Base-by-base conservation (phyloP, 2,888 invertebrate genomes). In the Eupeodes latifasciatus region DNA sequence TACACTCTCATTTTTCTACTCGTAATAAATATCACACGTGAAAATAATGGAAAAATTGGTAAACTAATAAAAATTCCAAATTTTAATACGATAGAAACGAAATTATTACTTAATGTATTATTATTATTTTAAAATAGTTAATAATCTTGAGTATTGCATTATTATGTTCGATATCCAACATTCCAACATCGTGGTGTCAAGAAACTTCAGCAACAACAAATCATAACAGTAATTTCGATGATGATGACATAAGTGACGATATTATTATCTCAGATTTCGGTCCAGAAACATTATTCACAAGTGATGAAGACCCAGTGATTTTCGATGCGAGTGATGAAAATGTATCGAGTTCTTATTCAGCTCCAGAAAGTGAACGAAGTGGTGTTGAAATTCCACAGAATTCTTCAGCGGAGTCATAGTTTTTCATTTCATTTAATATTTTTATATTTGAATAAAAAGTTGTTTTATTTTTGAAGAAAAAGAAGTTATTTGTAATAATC, bases 341-440 rank as follows among this genome's bases (percentile, higher is more conserved):
- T 27, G 3, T 1, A 1, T 72, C 72, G 19, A 44, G 1, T 1
- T 72, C 72, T 27, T 72, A 72, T 6, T 72, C 47, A 0, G 47
- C 72, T 5, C 72, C 59, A 14, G n/a, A 59, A 34, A 10, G 47
- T 10, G 72, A 72, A 27, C 57, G 57, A n/a, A 11, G 27, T 7
- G 59, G 72, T 47, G 59, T 49, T 36, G 72, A 72, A 3, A 59
- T 72, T 59, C n/a, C 72, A 55, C 47, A 72, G 40, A 49, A 72
- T 27, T 59, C 59, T 7, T 72, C 59, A 16, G 14, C 11, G 1
- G 72, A 59, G 2, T 59, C 44, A 14, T 55, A 55, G 49, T 16
- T 40, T 16, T 9, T 4, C 7, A 44, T 27, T 27, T 27, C 27
- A 27, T 27, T 27, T 27, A 27, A 27, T 27, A 27, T 27, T 27